Conservation (phyloP, 1,140 invertebrate genomes). For the Tetramorium simillimum region DNA sequence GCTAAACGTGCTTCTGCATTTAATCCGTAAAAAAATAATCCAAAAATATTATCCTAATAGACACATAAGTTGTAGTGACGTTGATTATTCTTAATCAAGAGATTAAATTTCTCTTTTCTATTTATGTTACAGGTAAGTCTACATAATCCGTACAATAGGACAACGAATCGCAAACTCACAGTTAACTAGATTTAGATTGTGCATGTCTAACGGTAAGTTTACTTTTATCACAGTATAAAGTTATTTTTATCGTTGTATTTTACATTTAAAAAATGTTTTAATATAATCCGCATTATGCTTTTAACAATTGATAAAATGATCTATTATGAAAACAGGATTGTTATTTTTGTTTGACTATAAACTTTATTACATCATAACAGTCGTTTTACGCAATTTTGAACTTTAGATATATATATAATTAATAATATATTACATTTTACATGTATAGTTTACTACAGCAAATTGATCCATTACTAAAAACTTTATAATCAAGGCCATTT, state of each 20-base stretch:
- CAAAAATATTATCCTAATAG: background rate
- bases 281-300: background rate
- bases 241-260: background rate
- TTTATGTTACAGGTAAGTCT: conserved; percentile 15
- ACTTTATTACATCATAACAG: background rate
- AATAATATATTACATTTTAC: background rate
- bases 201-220: background rate
- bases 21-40: background rate
- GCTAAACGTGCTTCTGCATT: background rate
- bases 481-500: background rate
- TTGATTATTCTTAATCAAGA: background rate
- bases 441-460: background rate
- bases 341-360: background rate
- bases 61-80: background rate
- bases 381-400: background rate
- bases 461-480: background rate
- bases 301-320: background rate
- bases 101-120: conserved; percentile 15
- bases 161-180: background rate
- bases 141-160: background rate
- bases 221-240: background rate
- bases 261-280: background rate
- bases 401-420: background rate
- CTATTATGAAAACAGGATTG: background rate
- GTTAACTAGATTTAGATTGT: background rate